These are phyloP conservation scores for Percina caprodes DNA, from an alignment of 2,113 vertebrate genomes.

Conservation along the genomic window DNA sequence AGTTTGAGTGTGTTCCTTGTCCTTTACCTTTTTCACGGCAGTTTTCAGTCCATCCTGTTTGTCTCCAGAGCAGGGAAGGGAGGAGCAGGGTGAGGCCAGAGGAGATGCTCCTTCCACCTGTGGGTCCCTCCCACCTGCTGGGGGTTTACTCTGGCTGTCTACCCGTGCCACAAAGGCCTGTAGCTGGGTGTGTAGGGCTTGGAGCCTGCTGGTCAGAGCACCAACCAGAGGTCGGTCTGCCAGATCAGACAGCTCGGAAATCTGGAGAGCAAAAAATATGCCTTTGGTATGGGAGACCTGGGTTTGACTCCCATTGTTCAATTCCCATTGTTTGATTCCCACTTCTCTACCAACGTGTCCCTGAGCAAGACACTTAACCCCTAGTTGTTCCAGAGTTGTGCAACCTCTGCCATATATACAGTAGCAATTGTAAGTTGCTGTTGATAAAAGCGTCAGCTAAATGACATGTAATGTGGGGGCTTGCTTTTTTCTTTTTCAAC, in stretches of 20 bases:
- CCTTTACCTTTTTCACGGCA: conserved; percentile 88
- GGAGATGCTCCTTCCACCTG: conserved; percentile 79
- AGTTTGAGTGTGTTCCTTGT: conserved; percentile 37
- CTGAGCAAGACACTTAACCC: too few species aligned
- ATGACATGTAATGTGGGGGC: neutral
- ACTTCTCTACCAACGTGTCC: too few species aligned
- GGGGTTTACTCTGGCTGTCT: conserved; percentile 80
- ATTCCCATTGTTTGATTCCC: too few species aligned
- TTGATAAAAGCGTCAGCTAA: too few species aligned
- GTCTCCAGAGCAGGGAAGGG: conserved; percentile 77
- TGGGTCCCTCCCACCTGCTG: conserved; percentile 82
- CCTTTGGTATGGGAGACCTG: too few species aligned
- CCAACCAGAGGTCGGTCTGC: conserved; percentile 88
- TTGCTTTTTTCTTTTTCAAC: too few species aligned
- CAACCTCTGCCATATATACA: too few species aligned
- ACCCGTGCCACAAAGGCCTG: conserved; percentile 89
- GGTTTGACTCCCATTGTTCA: too few species aligned
- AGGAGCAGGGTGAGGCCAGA: conserved; percentile 45
- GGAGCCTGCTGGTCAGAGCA: conserved; percentile 90
- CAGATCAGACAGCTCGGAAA: conserved; percentile 79
- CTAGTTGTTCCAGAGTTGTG: too few species aligned
- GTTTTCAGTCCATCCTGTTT: conserved; percentile 79
- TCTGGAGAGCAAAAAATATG: conserved; percentile 44
- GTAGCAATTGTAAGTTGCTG: too few species aligned
- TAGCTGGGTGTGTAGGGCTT: conserved; percentile 91